Conservation (phyloP, 2,888 invertebrate species). For the Drosophila eohydei region DNA sequence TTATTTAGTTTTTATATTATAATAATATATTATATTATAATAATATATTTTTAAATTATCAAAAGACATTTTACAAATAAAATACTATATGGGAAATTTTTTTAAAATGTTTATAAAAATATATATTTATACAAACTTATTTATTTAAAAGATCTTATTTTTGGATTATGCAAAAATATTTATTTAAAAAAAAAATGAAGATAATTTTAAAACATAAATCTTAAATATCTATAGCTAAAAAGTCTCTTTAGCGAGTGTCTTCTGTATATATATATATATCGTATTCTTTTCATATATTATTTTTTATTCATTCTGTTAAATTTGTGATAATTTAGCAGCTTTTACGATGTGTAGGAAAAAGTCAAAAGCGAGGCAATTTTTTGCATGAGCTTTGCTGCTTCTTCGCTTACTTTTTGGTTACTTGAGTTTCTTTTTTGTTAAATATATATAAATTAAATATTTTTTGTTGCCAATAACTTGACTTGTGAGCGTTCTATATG, state of each 20-base stretch:
- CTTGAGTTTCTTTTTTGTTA: slow-evolving; percentile 24
- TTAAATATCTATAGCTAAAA: no score
- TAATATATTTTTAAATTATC: no score
- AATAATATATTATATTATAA: no score
- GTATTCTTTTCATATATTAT: neutral
- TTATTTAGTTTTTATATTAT: no score
- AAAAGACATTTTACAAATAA: no score
- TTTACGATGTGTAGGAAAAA: slow-evolving; percentile 22
- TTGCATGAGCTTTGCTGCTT: slow-evolving; percentile 26
- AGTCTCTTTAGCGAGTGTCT: neutral
- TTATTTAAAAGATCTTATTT: no score
- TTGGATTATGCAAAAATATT: no score
- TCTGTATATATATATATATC: neutral
- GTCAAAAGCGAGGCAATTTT: slow-evolving; percentile 29
- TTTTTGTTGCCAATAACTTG: slow-evolving; percentile 49
- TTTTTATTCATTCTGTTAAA: slow-evolving; percentile 5
- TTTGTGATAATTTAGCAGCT: slow-evolving; percentile 40
- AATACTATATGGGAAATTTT: no score
- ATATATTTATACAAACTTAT: no score
- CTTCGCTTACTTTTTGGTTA: slow-evolving; percentile 18
- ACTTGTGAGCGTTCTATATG: slow-evolving; percentile 43
- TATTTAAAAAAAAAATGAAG: no score
- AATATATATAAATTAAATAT: slow-evolving; percentile 28
- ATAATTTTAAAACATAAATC: no score
- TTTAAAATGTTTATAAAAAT: no score